Base-by-base conservation (phyloP, 2,797 vertebrate genomes). In the Fundulus diaphanus region DNA sequence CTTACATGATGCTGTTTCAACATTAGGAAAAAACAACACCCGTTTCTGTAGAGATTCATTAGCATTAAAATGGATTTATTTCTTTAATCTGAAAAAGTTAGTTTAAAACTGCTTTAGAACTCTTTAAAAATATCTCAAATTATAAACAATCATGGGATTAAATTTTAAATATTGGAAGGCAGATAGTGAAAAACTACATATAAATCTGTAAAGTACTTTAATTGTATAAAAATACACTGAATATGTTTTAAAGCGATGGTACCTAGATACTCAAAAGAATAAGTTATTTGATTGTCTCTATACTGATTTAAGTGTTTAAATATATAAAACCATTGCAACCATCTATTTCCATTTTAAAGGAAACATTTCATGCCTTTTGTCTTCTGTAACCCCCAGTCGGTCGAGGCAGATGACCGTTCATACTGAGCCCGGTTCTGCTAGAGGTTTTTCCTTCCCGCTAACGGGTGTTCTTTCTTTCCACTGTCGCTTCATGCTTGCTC, bases 341-440 rank as follows among this genome's bases (percentile, higher is more conserved):
- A 61, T 9, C 7, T 3, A 61, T 61, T 87, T 75, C 77, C 73
- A 85, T 78, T 78, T 88, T 77, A 82, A 88, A n/a, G n/a, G n/a
- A n/a, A n/a, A n/a, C n/a, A n/a, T n/a, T n/a, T n/a, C n/a, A n/a
- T n/a, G n/a, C n/a, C n/a, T n/a, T n/a, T n/a, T n/a, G n/a, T n/a
- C n/a, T n/a, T n/a, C n/a, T n/a, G n/a, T n/a, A n/a, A n/a, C n/a
- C n/a, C n/a, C n/a, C n/a, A n/a, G n/a, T n/a, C n/a, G n/a, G n/a
- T n/a, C n/a, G n/a, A n/a, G n/a, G n/a, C n/a, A n/a, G n/a, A n/a
- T n/a, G n/a, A n/a, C n/a, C n/a, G n/a, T n/a, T n/a, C n/a, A n/a
- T n/a, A n/a, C n/a, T n/a, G n/a, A n/a, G n/a, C n/a, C n/a, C n/a
- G n/a, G n/a, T n/a, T n/a, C n/a, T n/a, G n/a, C n/a, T n/a, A n/a